Evolutionary conservation across 1,140 invertebrate species (phyloP).

Genomic region (Hylaeus anthracinus): DNA sequence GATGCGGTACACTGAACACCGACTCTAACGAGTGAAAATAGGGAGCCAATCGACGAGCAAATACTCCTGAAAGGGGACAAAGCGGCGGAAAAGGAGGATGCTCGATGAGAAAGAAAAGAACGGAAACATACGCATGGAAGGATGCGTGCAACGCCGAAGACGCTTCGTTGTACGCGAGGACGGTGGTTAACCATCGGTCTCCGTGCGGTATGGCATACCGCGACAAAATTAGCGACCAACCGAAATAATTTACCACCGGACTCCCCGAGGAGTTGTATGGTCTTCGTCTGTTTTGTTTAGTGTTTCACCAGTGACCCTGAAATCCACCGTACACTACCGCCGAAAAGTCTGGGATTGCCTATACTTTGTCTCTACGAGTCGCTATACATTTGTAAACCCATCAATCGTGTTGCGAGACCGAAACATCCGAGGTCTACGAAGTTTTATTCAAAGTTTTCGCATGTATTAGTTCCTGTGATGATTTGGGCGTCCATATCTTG

Average conservation of each 20-base stretch:
- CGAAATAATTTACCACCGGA: conserved; percentile 58
- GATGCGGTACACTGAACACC: conserved; percentile 26
- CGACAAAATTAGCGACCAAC: conserved; percentile 59
- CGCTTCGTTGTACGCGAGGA: conserved; percentile 1
- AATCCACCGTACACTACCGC: conserved; percentile 27
- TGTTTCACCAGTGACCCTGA: conserved; percentile 50
- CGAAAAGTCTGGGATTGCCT: not conserved
- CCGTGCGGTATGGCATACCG: conserved; percentile 36
- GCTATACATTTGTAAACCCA: too few species aligned
- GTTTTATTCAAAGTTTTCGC: too few species aligned
- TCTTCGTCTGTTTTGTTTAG: conserved; percentile 23
- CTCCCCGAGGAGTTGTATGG: conserved; percentile 37
- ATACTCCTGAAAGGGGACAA: conserved; percentile 15
- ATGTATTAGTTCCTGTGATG: too few species aligned
- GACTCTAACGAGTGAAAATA: conserved; percentile 43
- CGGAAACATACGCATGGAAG: not conserved
- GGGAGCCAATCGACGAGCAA: conserved; percentile 39
- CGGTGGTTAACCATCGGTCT: conserved; percentile 34
- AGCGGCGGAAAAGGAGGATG: not conserved
- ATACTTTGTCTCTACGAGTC: too few species aligned
- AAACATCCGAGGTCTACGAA: not conserved
- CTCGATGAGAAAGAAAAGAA: conserved; percentile 5
- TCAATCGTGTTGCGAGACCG: too few species aligned
- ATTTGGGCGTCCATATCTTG: too few species aligned
- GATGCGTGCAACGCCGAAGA: not conserved